Conservation (phyloP, 2,113 vertebrate species). For the Varanus komodoensis region DNA sequence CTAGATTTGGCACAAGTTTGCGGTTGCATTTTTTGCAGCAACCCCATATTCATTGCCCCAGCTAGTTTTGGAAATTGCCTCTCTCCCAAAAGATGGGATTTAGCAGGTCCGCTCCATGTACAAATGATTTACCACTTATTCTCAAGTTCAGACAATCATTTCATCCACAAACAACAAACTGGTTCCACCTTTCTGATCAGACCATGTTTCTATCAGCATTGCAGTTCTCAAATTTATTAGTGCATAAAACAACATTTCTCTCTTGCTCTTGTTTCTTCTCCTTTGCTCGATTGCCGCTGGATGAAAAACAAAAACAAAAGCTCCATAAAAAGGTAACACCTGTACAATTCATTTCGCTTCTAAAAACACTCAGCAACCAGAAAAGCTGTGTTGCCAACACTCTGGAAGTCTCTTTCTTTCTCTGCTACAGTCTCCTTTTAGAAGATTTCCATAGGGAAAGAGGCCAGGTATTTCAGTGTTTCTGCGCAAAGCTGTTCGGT, state of each 20-base stretch:
- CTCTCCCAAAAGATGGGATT: neutral
- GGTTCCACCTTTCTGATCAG: neutral
- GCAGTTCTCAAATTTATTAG: slow-evolving; percentile 38
- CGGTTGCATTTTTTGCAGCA: too few relatives aligned
- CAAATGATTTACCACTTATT: neutral
- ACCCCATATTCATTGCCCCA: too few relatives aligned
- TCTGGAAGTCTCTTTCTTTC: slow-evolving; percentile 1
- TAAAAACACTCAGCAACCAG: slow-evolving; percentile 43
- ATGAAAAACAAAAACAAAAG: neutral
- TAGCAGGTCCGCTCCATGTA: neutral
- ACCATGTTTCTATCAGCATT: neutral
- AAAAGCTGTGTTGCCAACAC: slow-evolving; percentile 10
- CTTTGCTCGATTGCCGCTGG: neutral
- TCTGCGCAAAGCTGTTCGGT: neutral
- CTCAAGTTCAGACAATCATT: neutral
- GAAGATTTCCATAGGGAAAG: slow-evolving; percentile 15
- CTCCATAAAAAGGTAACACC: neutral
- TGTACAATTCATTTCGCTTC: slow-evolving; percentile 41
- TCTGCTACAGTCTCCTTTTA: neutral
- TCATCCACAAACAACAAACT: neutral
- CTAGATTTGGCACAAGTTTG: too few relatives aligned
- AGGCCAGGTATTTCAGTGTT: neutral
- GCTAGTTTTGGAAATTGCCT: neutral
- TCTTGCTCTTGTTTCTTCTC: slow-evolving; percentile 18
- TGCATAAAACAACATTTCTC: slow-evolving; percentile 39